These are phyloP conservation scores for Vespertilio murinus DNA, from an alignment of 2,797 vertebrate genomes.

Conservation along the genomic window DNA sequence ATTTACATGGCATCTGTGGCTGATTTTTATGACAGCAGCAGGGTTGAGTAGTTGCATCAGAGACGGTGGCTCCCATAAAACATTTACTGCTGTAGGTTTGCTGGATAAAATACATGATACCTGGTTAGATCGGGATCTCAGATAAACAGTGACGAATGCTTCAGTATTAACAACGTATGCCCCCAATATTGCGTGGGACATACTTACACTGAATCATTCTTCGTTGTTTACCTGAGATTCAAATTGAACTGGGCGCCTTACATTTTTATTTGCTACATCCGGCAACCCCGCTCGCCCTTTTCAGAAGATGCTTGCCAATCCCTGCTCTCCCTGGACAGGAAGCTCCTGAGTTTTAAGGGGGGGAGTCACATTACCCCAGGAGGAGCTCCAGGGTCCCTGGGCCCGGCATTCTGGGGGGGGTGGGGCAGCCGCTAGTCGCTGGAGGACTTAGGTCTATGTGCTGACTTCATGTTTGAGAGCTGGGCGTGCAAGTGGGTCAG, in stretches of 20 bases:
- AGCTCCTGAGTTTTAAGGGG: neutral
- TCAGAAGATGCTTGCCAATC: neutral
- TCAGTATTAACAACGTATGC: neutral
- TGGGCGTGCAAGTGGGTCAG: fast-evolving
- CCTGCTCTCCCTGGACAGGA: neutral
- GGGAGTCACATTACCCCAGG: neutral
- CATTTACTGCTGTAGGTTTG: neutral
- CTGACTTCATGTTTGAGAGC: neutral
- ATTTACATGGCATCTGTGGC: neutral
- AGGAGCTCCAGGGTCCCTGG: neutral
- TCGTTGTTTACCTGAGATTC: neutral
- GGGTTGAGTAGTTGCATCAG: neutral
- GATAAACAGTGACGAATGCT: neutral
- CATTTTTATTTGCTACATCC: neutral
- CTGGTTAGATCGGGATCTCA: neutral
- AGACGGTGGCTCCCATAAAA: neutral
- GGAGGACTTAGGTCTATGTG: fast-evolving
- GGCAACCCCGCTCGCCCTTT: neutral
- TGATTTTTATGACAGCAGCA: neutral
- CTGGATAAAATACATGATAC: neutral
- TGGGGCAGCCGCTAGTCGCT: neutral
- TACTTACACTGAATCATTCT: neutral
- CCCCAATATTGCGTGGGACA: neutral
- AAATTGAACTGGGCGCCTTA: neutral
- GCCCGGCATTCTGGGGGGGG: neutral